A percentile compares a stretch with the other conserved stretches of the same genome.
Conservation (phyloP, 1,140 invertebrate genomes). For the Magallana gigas region DNA sequence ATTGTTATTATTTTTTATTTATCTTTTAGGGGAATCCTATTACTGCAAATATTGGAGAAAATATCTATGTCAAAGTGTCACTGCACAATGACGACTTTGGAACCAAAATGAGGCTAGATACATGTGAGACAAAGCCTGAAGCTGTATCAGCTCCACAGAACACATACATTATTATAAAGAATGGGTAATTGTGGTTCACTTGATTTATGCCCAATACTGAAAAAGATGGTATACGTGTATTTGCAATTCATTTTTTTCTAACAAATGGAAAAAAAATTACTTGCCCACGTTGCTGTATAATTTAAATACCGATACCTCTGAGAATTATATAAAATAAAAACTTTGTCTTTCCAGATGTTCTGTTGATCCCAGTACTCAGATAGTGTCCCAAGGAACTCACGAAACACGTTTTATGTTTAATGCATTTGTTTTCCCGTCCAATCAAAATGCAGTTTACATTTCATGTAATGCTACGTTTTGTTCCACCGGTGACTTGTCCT, state of each 20-base stretch:
- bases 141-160: neutral
- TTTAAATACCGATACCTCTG: neutral
- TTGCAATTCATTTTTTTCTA: too few species aligned
- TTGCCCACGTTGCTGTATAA: neutral
- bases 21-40: constrained; percentile 42
- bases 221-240: neutral
- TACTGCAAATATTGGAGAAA: constrained; percentile 43
- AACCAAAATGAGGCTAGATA: constrained; percentile 52
- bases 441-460: constrained; percentile 45
- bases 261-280: neutral
- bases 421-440: constrained; percentile 53
- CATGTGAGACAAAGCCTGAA: constrained; percentile 45
- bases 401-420: constrained; percentile 52
- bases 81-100: constrained; percentile 35
- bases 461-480: constrained; percentile 55
- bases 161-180: constrained; percentile 43
- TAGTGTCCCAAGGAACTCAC: constrained; percentile 43
- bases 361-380: constrained; percentile 42
- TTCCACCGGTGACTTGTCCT: constrained; percentile 16
- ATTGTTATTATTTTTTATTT: neutral
- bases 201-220: neutral
- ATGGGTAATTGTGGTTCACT: constrained; percentile 33
- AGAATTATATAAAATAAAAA: neutral
- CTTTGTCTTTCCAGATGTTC: constrained; percentile 43
- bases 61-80: constrained; percentile 51